Evolutionary conservation across 2,113 vertebrate genomes (phyloP), one percentile per base, ranked within the genome.

Genomic region (Rousettus leschenaultii): DNA sequence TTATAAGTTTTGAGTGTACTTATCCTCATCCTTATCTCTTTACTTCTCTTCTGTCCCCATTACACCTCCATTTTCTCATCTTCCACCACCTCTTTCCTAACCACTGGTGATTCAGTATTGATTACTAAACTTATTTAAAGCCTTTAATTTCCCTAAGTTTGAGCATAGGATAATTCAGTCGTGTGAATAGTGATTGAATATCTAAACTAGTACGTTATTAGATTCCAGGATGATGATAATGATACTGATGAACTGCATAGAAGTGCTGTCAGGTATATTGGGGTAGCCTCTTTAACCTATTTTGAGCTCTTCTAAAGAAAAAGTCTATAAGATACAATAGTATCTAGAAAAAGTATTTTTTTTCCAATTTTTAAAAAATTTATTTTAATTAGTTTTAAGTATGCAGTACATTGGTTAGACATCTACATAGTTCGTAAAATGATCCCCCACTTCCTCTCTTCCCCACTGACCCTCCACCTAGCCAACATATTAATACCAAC

Each of bases 271-370:
- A 90, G 55, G 14, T 53, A 88, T 80, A 38, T 66, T 70, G 22
- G 30, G 24, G 22, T 65, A 82, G 33, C 65, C 63, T 68, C 40
- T 75, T 9, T 70, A 80, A 80, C 57, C 21, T 21, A 19, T 40
- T 95, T 95, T 85, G 35, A 89, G 33, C 16, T 65, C 22, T 80
- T 80, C 77, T 92, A 73, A 65, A 70, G n/a, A 85, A 86, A 95
- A 91, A 8, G 59, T 2, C 61, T 71, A 45, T 66, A 66, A 61
- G 15, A 51, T 51, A 16, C 51, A 74, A 24, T 86, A 74, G n/a
- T 59, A 45, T 68, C 55, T 84, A 45, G 63, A 82, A 77, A 87
- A 83, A 51, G 51, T 51, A 51, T 48, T 8, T 51, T 51, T 51
- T 51, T 51, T 51, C 5, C 14, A 18, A 51, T 15, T 51, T 51